Base-by-base conservation (phyloP, 2,797 vertebrate species). In the Graptemys geographica region DNA sequence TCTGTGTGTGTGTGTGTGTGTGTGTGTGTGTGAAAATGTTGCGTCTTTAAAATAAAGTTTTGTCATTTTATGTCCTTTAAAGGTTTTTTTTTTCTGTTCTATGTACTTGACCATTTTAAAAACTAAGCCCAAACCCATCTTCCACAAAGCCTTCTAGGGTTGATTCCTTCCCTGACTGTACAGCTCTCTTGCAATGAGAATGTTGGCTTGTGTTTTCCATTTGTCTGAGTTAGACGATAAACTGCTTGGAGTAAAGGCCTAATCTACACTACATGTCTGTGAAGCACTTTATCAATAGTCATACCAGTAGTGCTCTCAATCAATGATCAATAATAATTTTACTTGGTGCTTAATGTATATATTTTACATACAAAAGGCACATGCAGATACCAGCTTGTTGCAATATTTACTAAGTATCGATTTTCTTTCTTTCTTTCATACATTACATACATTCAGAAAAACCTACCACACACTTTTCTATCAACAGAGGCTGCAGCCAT, bases 101-200 rank as follows among this genome's bases (percentile, higher is more conserved):
- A 3, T 47, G 11, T 87, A 53, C 9, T 84, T 93, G 2, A 23
- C 89, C 47, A 11, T 90, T 92, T 83, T 83, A 92, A 87, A 96
- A 93, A 65, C 15, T 8, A 8, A 10, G 7, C 76, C 19, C n/a
- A 92, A 21, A 78, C 37, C 82, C 78, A 62, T 82, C 0, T 62
- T 93, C 93, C 2, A 0, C 81, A 15, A 55, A 9, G 1, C 81
- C 19, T 41, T 96, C 51, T 31, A 85, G 51, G 90, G 3, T n/a
- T 0, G 1, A 94, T 18, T 25, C 49, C 74, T 33, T 74, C 11
- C 9, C n/a, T 62, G 81, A n/a, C 23, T 88, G 33, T 90, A 25
- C 74, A 76, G 51, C 28, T 52, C 79, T 90, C 57, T 62, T 88
- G 11, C 41, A 78, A 89, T 6, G 37, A 0, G 0, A 8, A 44